These are phyloP conservation scores for Phanerotoma sp. DNA, from an alignment of 2,888 invertebrate species.

Conservation along the genomic window DNA sequence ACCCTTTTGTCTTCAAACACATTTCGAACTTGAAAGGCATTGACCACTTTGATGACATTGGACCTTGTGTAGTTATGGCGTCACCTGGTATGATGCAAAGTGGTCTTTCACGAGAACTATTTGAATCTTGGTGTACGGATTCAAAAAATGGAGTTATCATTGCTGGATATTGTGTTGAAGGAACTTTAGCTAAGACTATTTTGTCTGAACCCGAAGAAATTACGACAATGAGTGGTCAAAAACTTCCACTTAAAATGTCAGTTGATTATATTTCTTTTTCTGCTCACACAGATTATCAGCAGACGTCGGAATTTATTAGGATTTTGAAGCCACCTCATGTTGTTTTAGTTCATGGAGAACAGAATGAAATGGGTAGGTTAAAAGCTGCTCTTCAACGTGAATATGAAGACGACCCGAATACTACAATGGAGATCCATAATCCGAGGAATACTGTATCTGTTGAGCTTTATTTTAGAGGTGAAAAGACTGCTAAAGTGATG, in stretches of 20 bases:
- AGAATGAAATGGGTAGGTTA: slow-evolving; percentile 97
- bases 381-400: slow-evolving; percentile 86
- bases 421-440: slow-evolving; percentile 89
- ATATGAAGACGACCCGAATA: slow-evolving; percentile 81
- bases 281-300: slow-evolving; percentile 97
- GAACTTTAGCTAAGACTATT: slow-evolving; percentile 89
- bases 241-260: slow-evolving; percentile 93
- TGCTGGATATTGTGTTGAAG: slow-evolving; percentile 93
- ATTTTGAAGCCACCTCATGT: slow-evolving; percentile 94
- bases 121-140: slow-evolving; percentile 99
- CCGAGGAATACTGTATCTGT: slow-evolving; percentile 95
- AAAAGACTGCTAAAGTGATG: slow-evolving; percentile 98
- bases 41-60: slow-evolving; percentile 99
- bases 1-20: slow-evolving; percentile 98
- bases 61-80: slow-evolving; percentile 99
- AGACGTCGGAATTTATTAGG: slow-evolving; percentile 96
- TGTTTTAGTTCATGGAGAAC: slow-evolving; percentile 96
- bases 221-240: slow-evolving; percentile 91
- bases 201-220: slow-evolving; percentile 98
- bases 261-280: slow-evolving; percentile 99
- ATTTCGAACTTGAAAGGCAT: slow-evolving; percentile 96
- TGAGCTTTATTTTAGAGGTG: slow-evolving; percentile 91
- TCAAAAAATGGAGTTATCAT: slow-evolving; percentile 98
- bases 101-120: slow-evolving; percentile 93
- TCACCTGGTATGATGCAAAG: slow-evolving; percentile 99